Percentiles rank a stretch among this genome's conserved stretches.
Conservation (phyloP, 2,888 invertebrate species). For the Eristalis arbustorum region DNA sequence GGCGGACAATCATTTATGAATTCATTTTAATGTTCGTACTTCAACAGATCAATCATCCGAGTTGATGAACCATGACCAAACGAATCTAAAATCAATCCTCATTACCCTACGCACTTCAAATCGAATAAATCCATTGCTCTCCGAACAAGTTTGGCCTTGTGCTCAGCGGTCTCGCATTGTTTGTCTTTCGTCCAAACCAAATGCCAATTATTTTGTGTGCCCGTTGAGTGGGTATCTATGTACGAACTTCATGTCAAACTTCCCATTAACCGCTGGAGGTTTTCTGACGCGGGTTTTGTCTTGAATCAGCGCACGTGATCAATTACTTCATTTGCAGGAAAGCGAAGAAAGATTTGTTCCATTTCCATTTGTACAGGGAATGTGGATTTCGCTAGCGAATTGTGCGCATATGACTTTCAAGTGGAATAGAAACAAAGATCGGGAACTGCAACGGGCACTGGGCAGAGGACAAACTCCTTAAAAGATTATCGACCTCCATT, state of each 20-base stretch:
- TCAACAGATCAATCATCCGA: neutral
- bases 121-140: neutral
- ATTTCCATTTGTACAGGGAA: neutral
- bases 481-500: constrained; percentile 60
- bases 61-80: constrained; percentile 12
- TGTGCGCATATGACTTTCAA: neutral
- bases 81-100: constrained; percentile 9
- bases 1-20: neutral
- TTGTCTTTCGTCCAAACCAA: neutral
- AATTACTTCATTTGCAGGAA: constrained; percentile 20
- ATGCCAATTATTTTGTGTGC: constrained; percentile 4
- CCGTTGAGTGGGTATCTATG: neutral
- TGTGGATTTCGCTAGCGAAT: constrained; percentile 14
- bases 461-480: constrained; percentile 23
- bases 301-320: constrained; percentile 16
- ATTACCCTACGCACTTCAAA: constrained; percentile 1
- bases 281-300: neutral
- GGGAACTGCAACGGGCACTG: constrained; percentile 3
- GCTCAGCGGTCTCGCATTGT: neutral
- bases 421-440: neutral
- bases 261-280: constrained; percentile 21
- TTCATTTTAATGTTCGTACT: neutral
- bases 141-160: neutral
- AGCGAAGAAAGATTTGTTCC: neutral
- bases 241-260: constrained; percentile 19